Base-by-base conservation (phyloP, 2,113 vertebrate genomes). In the Orycteropus afer region DNA sequence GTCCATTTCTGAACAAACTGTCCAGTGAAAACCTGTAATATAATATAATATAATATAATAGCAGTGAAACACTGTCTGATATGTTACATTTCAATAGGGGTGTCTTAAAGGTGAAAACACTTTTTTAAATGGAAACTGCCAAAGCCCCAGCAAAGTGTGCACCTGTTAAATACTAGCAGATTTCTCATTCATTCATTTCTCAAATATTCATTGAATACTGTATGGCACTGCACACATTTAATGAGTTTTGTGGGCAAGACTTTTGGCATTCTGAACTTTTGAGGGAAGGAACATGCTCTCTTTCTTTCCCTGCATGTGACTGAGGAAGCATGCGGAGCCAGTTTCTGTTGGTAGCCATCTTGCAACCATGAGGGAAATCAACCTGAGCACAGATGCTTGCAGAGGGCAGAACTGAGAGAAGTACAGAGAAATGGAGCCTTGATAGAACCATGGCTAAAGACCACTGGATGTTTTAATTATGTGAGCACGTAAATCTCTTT, bases 391-490 rank as follows among this genome's bases (percentile, higher is more conserved):
- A 89, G 76, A 65, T 80, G n/a, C 42, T 59, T 63, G 42, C 59
- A 92, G 17, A 83, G 67, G 69, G 37, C 45, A 88, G 82, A 88
- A 80, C 73, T 91, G 34, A 90, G 49, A 90, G 22, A 82, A 78
- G 57, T 71, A 55, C 22, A 47, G 63, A 89, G 74, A 86, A 86
- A 93, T 57, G 45, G 74, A 93, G 18, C 37, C 29, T 69, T 77
- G 61, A 87, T 40, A 90, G 55, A 92, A 83, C n/a, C 18, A 53
- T 73, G 25, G 32, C 14, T 25, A 37, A 94, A 95, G 37, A 32
- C 65, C 83, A 77, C 32, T 37, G 42, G 73, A 63, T 3, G 51
- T 90, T 59, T 81, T 53, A 90, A 88, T 85, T 89, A 42, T 57
- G 51, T 37, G n/a, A 90, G 27, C 34, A n/a, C n/a, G n/a, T n/a